A percentile compares a stretch with the other conserved stretches of the same genome.
These are phyloP conservation scores for Hoplostethus atlanticus DNA, from an alignment of 2,797 vertebrate genomes.

Conservation along the genomic window DNA sequence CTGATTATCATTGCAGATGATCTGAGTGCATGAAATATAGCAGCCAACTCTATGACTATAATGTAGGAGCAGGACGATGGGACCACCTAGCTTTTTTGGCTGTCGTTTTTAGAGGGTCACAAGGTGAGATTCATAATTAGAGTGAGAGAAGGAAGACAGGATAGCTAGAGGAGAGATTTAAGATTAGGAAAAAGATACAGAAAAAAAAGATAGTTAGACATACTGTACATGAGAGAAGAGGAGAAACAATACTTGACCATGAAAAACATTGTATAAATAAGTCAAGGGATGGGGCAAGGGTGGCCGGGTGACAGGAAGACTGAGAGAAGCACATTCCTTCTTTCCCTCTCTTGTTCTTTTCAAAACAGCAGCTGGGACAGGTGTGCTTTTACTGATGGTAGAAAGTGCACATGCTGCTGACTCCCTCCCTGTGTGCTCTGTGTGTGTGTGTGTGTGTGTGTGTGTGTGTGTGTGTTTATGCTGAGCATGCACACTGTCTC, in stretches of 20 bases:
- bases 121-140: constrained; percentile 3
- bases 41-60: neutral
- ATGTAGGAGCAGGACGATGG: neutral
- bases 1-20: constrained; percentile 49
- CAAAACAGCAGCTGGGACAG: constrained; percentile 88
- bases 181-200: neutral
- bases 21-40: constrained; percentile 31
- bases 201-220: neutral
- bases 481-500: constrained; percentile 65
- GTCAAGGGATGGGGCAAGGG: constrained; percentile 32
- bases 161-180: constrained; percentile 2
- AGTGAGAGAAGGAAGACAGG: neutral
- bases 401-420: constrained; percentile 71
- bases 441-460: constrained; percentile 55
- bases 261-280: constrained; percentile 54
- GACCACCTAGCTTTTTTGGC: neutral
- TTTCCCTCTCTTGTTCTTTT: constrained; percentile 65
- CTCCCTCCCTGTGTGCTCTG: constrained; percentile 56
- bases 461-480: constrained; percentile 51
- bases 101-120: neutral
- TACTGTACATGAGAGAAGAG: neutral
- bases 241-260: constrained; percentile 37
- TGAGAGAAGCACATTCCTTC: constrained; percentile 74
- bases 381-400: constrained; percentile 82
- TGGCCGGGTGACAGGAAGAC: constrained; percentile 63